phyloP scores from a whole-genome alignment of 2,113 vertebrate genomes.

The Apaloderma vittatum region DNA sequence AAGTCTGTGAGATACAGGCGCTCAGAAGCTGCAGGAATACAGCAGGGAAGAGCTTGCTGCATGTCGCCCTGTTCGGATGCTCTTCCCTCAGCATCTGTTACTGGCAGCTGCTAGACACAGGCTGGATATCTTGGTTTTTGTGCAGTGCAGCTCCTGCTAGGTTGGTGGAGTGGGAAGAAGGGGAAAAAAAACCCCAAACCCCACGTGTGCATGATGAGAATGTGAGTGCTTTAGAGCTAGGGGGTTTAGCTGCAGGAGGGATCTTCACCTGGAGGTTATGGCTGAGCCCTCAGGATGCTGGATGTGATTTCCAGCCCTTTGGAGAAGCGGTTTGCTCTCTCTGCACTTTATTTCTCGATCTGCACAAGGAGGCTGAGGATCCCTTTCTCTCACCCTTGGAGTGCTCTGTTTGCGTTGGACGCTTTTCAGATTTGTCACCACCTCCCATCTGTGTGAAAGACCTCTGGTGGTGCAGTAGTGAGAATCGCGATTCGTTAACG shows the following conservation, averaged over 20 bases:
- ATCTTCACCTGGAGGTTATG: background rate
- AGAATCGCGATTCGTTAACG: accelerated
- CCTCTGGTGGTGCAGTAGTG: background rate
- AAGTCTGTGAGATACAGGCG: background rate
- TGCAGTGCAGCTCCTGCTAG: background rate
- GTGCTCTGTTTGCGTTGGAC: background rate
- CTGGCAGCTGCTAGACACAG: background rate
- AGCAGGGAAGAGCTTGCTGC: background rate
- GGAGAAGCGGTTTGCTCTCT: background rate
- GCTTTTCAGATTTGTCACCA: background rate
- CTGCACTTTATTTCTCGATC: background rate
- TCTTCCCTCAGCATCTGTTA: background rate
- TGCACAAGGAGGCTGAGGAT: background rate
- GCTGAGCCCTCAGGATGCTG: background rate
- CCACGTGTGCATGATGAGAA: background rate
- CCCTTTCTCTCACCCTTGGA: background rate
- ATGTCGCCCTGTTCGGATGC: accelerated
- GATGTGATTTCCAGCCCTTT: background rate
- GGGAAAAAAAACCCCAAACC: background rate
- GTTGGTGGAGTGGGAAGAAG: background rate
- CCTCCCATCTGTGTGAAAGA: background rate
- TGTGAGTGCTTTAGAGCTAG: accelerated
- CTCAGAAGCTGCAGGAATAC: background rate
- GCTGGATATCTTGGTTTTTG: background rate
- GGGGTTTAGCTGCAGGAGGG: background rate